Evolutionary conservation across 2,113 vertebrate species (phyloP).

Genomic region (Hippopotamus amphibius): DNA sequence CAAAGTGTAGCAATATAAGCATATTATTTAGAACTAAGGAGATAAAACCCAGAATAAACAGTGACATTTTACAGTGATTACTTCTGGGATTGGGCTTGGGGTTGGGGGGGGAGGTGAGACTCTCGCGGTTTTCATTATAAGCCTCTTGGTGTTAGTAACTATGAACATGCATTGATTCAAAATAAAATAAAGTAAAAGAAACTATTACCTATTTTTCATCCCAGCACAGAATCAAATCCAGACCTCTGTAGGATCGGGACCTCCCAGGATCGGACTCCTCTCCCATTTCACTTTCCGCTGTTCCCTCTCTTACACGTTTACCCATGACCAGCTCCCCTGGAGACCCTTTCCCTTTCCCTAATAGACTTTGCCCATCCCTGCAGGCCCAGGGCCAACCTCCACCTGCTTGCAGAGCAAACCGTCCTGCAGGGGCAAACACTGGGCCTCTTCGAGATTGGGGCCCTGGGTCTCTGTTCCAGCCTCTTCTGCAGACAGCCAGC

Average conservation of each 20-base stretch:
- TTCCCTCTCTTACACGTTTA: background rate
- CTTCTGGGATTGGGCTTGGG: background rate
- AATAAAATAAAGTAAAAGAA: background rate
- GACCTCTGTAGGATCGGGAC: background rate
- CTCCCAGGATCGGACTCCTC: background rate
- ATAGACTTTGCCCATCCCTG: background rate
- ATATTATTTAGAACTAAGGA: background rate
- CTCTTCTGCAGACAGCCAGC: background rate
- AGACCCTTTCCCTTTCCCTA: background rate
- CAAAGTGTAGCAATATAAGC: background rate
- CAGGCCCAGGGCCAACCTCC: background rate
- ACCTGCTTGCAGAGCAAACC: background rate
- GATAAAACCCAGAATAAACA: conserved; percentile 3
- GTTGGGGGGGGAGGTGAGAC: background rate
- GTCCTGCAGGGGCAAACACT: too few relatives aligned
- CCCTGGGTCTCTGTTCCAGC: background rate
- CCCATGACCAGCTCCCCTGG: background rate
- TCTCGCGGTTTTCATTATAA: background rate
- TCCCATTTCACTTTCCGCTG: background rate
- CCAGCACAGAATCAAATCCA: background rate
- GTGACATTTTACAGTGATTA: background rate
- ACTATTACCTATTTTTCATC: background rate
- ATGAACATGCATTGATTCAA: background rate
- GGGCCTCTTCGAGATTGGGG: background rate
- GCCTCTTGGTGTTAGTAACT: background rate